A percentile compares a stretch with the other conserved stretches of the same genome.
phyloP scores from a whole-genome alignment of 2,797 vertebrate genomes.

The Argentina silus region DNA sequence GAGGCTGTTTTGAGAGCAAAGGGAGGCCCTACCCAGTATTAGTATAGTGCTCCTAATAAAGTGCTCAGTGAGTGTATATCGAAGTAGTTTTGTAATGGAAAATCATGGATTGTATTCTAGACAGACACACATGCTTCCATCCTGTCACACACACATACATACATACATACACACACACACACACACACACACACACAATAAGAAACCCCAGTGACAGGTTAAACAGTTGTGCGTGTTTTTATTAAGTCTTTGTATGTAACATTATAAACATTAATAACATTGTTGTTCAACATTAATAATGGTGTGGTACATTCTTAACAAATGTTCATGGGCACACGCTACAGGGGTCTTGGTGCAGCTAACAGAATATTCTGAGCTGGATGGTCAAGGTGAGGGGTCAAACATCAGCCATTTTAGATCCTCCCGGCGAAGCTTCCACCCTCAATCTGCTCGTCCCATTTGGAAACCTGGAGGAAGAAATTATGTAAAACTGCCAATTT shows the following conservation, averaged over 20 bases:
- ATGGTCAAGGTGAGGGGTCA: background rate
- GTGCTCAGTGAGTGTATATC: too few relatives aligned
- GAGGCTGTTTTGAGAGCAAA: too few relatives aligned
- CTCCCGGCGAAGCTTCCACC: conserved; percentile 78
- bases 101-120: too few relatives aligned
- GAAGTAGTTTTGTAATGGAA: too few relatives aligned
- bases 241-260: conserved; percentile 24
- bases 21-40: too few relatives aligned
- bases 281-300: conserved; percentile 17
- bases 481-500: background rate
- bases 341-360: conserved; percentile 35
- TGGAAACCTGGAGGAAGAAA: conserved; percentile 66
- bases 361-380: conserved; percentile 39
- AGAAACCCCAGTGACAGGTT: conserved; percentile 20
- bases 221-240: conserved; percentile 60
- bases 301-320: conserved; percentile 28
- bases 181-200: background rate
- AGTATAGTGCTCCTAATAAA: too few relatives aligned
- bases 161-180: too few relatives aligned
- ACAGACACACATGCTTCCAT: too few relatives aligned
- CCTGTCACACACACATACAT: too few relatives aligned
- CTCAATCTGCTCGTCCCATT: conserved; percentile 78
- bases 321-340: conserved; percentile 50
- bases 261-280: conserved; percentile 26
- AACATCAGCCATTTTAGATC: conserved; percentile 61